These are phyloP conservation scores for Bhutanitis thaidina DNA, from an alignment of 2,888 invertebrate species.

Conservation along the genomic window DNA sequence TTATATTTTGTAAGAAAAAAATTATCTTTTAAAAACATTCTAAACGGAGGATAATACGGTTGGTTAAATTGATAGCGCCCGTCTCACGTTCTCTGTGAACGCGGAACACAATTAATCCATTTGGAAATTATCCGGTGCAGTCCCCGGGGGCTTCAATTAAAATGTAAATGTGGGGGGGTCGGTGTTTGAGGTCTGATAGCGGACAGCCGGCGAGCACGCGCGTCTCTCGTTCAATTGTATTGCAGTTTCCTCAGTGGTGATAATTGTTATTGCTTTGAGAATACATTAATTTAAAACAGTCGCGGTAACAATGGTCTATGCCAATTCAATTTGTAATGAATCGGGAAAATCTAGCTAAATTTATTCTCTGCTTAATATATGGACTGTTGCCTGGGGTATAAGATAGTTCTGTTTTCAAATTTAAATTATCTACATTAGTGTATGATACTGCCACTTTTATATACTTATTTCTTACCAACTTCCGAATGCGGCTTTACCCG, in stretches of 20 bases:
- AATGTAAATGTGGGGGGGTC: slow-evolving; percentile 53
- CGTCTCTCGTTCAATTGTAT: slow-evolving; percentile 27
- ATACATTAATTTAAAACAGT: slow-evolving; percentile 34
- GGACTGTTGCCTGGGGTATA: too few species aligned
- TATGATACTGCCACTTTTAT: too few species aligned
- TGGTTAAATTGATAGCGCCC: slow-evolving; percentile 21
- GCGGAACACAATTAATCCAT: slow-evolving; percentile 57
- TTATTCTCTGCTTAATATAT: too few species aligned
- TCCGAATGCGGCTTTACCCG: too few species aligned
- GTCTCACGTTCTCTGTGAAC: slow-evolving; percentile 25
- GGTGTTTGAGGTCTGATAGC: slow-evolving; percentile 31
- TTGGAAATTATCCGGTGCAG: slow-evolving; percentile 59
- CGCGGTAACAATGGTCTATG: neutral
- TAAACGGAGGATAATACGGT: slow-evolving; percentile 22
- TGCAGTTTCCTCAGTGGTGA: slow-evolving; percentile 10
- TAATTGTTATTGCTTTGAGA: slow-evolving; percentile 26
- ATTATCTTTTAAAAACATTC: neutral
- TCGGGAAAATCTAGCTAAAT: too few species aligned
- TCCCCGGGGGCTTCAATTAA: slow-evolving; percentile 56
- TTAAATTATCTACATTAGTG: too few species aligned
- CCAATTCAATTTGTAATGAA: too few species aligned
- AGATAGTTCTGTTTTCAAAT: too few species aligned
- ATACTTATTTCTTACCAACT: too few species aligned
- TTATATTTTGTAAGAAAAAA: too few species aligned
- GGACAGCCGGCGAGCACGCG: slow-evolving; percentile 27